These are phyloP conservation scores for Amia ocellicauda DNA, from an alignment of 2,113 vertebrate species.

Conservation along the genomic window DNA sequence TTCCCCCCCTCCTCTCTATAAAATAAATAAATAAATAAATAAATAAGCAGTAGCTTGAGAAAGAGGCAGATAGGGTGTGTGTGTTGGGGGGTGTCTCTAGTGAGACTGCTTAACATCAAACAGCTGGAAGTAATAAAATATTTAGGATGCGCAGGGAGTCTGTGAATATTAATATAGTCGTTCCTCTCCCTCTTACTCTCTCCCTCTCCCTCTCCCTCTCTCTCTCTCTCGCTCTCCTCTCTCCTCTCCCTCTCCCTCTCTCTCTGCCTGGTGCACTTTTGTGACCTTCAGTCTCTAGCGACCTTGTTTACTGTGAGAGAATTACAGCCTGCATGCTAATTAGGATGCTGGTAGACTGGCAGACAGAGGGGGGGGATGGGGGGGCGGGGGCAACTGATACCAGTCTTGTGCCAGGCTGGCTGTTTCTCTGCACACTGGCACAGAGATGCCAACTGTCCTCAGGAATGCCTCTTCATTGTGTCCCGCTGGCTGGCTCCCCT, in stretches of 20 bases:
- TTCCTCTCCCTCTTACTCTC: slow-evolving; percentile 42
- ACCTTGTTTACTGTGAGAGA: slow-evolving; percentile 51
- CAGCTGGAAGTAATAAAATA: slow-evolving; percentile 80
- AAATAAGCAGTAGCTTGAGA: slow-evolving; percentile 45
- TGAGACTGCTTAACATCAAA: slow-evolving; percentile 76
- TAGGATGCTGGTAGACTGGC: slow-evolving; percentile 35
- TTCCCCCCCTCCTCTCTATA: slow-evolving; percentile 39
- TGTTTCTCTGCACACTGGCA: not conserved
- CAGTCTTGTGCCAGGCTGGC: slow-evolving; percentile 6
- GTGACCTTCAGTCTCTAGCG: slow-evolving; percentile 56
- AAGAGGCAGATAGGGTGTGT: slow-evolving; percentile 48
- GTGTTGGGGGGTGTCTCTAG: slow-evolving; percentile 55
- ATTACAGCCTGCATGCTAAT: slow-evolving; percentile 57
- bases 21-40: slow-evolving; percentile 58
- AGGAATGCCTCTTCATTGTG: not conserved
- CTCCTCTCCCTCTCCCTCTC: slow-evolving; percentile 26
- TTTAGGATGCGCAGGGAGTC: slow-evolving; percentile 72
- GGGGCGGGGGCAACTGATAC: slow-evolving; percentile 31
- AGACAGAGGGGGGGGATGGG: slow-evolving; percentile 25
- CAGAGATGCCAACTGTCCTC: not conserved
- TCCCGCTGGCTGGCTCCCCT: not conserved
- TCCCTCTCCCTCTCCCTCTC: slow-evolving; percentile 37
- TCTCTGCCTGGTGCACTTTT: slow-evolving; percentile 29
- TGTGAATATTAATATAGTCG: slow-evolving; percentile 71
- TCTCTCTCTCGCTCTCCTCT: slow-evolving; percentile 39